Percentiles rank a stretch among this genome's conserved stretches.
phyloP scores from a whole-genome alignment of 2,888 invertebrate species.

The Drosophila mayaguana region DNA sequence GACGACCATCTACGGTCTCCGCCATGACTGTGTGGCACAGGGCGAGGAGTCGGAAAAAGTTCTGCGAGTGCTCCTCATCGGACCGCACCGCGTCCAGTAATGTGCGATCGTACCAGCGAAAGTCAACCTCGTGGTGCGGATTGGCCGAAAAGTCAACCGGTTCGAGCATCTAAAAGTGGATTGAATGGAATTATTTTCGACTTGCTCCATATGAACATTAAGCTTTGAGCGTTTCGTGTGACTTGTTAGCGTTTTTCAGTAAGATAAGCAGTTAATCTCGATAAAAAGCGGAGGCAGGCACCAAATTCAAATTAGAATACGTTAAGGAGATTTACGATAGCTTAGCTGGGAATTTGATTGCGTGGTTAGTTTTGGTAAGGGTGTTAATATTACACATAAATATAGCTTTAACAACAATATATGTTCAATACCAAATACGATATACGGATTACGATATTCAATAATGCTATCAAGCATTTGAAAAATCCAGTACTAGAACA shows the following conservation, averaged over 20 bases:
- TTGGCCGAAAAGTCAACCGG: slow-evolving; percentile 98
- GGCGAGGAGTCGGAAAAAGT: slow-evolving; percentile 96
- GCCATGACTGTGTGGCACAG: slow-evolving; percentile 99
- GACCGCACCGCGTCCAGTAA: slow-evolving; percentile 93
- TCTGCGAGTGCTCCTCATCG: slow-evolving; percentile 91
- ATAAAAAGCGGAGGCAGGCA: slow-evolving; percentile 41
- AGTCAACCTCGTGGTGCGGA: slow-evolving; percentile 95
- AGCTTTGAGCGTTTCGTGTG: neutral
- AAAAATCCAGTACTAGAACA: neutral
- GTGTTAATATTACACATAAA: neutral
- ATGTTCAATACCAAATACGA: neutral
- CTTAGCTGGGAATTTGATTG: neutral
- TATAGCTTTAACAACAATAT: neutral
- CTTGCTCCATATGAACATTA: neutral
- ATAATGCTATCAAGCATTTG: neutral
- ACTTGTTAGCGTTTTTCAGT: neutral
- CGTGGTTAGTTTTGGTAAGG: neutral
- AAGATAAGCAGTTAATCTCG: slow-evolving; percentile 16
- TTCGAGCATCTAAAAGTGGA: slow-evolving; percentile 88
- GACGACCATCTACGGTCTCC: slow-evolving; percentile 92
- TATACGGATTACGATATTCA: neutral
- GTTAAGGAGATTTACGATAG: slow-evolving; percentile 20
- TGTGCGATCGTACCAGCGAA: slow-evolving; percentile 96
- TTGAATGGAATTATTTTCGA: neutral
- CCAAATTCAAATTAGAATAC: slow-evolving; percentile 13